phyloP scores from a whole-genome alignment of 1,140 invertebrate species.

The Solen grandis region DNA sequence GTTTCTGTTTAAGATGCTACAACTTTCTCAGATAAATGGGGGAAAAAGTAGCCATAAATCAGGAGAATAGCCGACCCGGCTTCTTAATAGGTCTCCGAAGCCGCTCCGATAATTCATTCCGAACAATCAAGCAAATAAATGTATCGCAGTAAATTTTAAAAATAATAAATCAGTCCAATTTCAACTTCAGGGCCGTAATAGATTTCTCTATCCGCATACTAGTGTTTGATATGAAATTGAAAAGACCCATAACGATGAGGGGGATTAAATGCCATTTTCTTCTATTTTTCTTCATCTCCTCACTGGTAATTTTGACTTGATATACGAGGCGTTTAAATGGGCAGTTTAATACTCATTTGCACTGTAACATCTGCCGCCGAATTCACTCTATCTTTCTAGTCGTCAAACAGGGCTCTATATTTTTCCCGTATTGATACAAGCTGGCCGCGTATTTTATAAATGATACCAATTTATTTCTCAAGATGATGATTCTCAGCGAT shows the following conservation, averaged over 20 bases:
- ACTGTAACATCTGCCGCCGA: background rate
- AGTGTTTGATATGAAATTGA: constrained; percentile 9
- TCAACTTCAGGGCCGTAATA: constrained; percentile 33
- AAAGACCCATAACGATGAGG: background rate
- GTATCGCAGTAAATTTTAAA: constrained; percentile 47
- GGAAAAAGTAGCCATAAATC: constrained; percentile 47
- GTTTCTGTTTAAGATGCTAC: background rate
- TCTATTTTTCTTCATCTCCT: background rate
- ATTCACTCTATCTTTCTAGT: background rate
- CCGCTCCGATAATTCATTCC: constrained; percentile 34
- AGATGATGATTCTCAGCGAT: no score
- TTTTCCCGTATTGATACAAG: background rate
- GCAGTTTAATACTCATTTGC: background rate
- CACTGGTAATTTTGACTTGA: constrained; percentile 19
- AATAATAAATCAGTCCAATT: constrained; percentile 53
- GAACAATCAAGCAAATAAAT: constrained; percentile 57
- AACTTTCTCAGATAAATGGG: constrained; percentile 43
- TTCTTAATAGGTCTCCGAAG: constrained; percentile 36
- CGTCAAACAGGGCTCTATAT: background rate
- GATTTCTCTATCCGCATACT: constrained; percentile 6
- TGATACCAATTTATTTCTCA: no score
- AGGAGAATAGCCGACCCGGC: constrained; percentile 34
- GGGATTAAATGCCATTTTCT: constrained; percentile 30
- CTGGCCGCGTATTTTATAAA: no score
- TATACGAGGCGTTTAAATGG: constrained; percentile 40